Base-by-base conservation (phyloP, 2,113 vertebrate genomes). In the Pseudonaja textilis region DNA sequence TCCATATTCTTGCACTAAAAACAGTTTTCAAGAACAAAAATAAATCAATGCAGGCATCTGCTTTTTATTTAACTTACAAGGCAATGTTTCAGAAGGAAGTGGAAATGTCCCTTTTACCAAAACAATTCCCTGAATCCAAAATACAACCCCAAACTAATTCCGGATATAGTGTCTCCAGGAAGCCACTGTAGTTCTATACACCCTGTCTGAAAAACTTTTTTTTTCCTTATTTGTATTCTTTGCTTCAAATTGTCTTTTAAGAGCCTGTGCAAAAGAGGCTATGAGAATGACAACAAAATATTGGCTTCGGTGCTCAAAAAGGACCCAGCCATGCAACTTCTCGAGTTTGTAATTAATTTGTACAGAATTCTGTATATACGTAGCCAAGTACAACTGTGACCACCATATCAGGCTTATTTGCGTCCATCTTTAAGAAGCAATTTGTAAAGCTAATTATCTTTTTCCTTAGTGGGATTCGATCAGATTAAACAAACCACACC, bases 231-330 rank as follows among this genome's bases (percentile, higher is more conserved):
- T 96, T 94, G 57, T 95, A 85, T 95, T 95, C 93, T 95, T 93
- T 95, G 29, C 47, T 52, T 81, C 39, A 94, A 88, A 95, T 93
- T 93, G 57, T 54, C 93, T 94, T 87, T 94, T 85, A 1, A 94
- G 94, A 96, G 2, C 94, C 55, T 96, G 93, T 45, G 94, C 91
- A 93, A 96, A 95, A 96, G 96, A 97, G 96, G 96, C 86, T 54
- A 52, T 54, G 52, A 39, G 94, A 94, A 95, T 3, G 96, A 95
- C 97, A 97, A 95, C 69, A 94, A 96, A 94, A 95, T 90, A 45
- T 5, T 50, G 92, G 96, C 96, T 95, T 89, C 92, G 16, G 47
- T 2, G 88, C 96, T 95, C 85, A 50, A 0, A 81, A 96, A 92
- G 93, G 96, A 94, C 96, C 94, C 94, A 95, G 95, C 96, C 57